Evolutionary conservation across 2,888 invertebrate species (phyloP), one percentile per base, ranked within the genome.

Genomic region (Dolomedes plantarius): DNA sequence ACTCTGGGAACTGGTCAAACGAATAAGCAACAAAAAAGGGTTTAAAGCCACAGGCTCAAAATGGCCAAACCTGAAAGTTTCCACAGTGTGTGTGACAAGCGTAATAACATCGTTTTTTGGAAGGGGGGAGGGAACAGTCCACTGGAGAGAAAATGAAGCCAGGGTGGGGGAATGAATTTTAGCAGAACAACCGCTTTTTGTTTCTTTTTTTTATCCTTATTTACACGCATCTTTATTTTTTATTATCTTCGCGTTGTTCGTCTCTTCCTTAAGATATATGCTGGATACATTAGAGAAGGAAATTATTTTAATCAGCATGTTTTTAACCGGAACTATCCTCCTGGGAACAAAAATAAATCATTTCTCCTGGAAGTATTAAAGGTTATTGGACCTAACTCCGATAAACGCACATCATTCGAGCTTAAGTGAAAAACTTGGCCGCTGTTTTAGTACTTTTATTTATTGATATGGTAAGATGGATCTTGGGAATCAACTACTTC

Each of bases 1-100:
- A 32, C 77, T 85, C 77, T 85, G 72, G 67, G 83, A 85, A 85
- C 83, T 85, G 77, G 83, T 85, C 77, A 85, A 85, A 77, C 46
- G 62, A 67, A 75, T 56, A 82, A 46, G 50, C 71, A 69, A 64
- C 39, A 28, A 32, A 73, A 77, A 83, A 73, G 73, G 71, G 50
- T 85, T 85, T 56, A n/a, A 73, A 85, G 77, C 83, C 77, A 83
- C 72, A 36, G 83, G 72, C 83, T 83, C 56, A 85, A 77, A 71
- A 77, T 77, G 83, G 77, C 62, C 83, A 71, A 73, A 77, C 73
- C 80, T 32, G 80, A 68, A 73, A 74, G 64, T 75, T 82, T 62
- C 28, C 64, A 23, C 75, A 73, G 83, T 56, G 83, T 72, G 75
- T 85, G 83, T 85, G 83, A 85, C 83, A 77, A 39, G 83, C 72